A percentile compares a stretch with the other conserved stretches of the same genome.
These are phyloP conservation scores for Callopanchax toddi DNA, from an alignment of 2,113 vertebrate species.

Conservation along the genomic window DNA sequence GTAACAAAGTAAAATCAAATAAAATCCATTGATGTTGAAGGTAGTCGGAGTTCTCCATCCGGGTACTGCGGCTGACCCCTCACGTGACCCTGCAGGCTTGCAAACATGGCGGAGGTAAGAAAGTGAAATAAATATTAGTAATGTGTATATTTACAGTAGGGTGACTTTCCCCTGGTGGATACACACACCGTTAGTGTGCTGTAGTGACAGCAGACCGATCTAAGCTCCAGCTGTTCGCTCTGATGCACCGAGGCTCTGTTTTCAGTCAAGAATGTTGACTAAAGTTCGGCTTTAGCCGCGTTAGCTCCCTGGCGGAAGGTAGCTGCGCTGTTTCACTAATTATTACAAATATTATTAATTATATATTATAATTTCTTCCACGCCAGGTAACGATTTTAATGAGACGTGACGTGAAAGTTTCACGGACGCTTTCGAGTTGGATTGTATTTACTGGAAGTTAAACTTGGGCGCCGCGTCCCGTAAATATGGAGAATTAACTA, in stretches of 20 bases:
- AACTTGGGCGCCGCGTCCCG: constrained; percentile 47
- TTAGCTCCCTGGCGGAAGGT: constrained; percentile 40
- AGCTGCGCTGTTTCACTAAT: constrained; percentile 25
- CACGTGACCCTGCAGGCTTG: constrained; percentile 74
- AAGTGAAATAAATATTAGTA: constrained; percentile 75
- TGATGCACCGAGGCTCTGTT: constrained; percentile 13
- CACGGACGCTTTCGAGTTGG: accelerated
- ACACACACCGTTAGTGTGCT: not conserved
- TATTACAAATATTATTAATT: not conserved
- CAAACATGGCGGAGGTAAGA: constrained; percentile 86
- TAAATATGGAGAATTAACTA: constrained; percentile 40
- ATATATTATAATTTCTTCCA: constrained; percentile 18
- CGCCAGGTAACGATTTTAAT: not conserved
- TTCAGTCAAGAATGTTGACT: constrained; percentile 52
- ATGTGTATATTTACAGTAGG: constrained; percentile 29
- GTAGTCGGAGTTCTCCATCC: constrained; percentile 74
- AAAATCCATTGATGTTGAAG: constrained; percentile 6
- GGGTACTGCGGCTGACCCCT: constrained; percentile 74
- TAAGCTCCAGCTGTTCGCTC: not conserved
- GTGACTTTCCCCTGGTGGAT: not conserved
- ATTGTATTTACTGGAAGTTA: not conserved
- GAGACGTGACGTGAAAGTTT: not conserved
- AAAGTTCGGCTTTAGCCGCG: constrained; percentile 72
- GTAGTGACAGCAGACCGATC: not conserved
- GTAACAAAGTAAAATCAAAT: not conserved